A percentile compares a stretch with the other conserved stretches of the same genome.
phyloP scores from a whole-genome alignment of 1,140 invertebrate genomes.

The Babylonia areolata region DNA sequence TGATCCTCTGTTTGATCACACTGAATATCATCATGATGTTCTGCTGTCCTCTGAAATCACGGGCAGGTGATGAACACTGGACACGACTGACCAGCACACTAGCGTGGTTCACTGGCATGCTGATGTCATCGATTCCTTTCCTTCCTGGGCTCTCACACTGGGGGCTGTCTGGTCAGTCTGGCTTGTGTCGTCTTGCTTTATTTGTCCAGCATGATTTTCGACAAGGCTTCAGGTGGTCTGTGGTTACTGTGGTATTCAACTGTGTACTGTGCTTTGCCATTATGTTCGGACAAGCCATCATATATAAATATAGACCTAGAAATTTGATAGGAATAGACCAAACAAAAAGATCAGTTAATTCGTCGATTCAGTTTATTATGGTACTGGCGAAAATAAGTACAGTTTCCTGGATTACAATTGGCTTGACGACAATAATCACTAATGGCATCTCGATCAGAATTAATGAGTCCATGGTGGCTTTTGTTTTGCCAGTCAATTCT shows the following conservation, averaged over 20 bases:
- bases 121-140: background rate
- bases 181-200: background rate
- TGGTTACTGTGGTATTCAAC: background rate
- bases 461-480: background rate
- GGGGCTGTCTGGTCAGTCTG: background rate
- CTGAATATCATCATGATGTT: background rate
- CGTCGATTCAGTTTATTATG: background rate
- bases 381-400: background rate
- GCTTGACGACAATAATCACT: too few species aligned
- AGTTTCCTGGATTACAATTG: background rate
- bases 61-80: background rate
- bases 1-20: background rate
- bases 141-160: background rate
- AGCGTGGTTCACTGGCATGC: background rate
- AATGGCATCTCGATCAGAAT: background rate
- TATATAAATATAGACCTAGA: background rate
- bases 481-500: background rate
- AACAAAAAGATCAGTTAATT: background rate
- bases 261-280: background rate
- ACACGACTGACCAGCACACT: background rate
- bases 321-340: background rate
- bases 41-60: background rate
- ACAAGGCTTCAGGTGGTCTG: background rate
- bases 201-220: background rate
- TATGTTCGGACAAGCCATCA: background rate